Evolutionary conservation across 2,113 vertebrate species (phyloP).

Genomic region (Ranitomeya variabilis): DNA sequence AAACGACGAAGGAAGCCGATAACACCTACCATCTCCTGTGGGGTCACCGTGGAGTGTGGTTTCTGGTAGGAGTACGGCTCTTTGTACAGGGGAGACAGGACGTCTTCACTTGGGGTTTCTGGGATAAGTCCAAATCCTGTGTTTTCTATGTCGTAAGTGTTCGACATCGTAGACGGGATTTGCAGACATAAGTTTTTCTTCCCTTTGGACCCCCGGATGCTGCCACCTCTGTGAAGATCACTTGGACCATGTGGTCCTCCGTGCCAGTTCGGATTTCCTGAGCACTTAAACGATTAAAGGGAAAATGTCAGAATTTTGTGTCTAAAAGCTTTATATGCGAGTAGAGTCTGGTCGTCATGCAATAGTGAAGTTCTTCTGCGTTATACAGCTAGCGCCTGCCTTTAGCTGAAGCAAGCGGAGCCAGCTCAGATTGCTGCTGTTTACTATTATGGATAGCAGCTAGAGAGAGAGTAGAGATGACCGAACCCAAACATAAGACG

Average conservation of each 20-base stretch:
- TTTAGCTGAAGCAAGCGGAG: no score
- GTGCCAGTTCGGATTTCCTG: conserved; percentile 34
- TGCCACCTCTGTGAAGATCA: conserved; percentile 71
- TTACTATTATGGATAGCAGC: no score
- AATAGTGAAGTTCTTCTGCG: neutral
- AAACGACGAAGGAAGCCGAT: neutral
- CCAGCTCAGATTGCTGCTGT: no score
- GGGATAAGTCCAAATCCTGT: conserved; percentile 41
- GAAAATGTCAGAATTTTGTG: neutral
- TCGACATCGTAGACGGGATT: conserved; percentile 64
- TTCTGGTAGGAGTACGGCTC: conserved; percentile 69
- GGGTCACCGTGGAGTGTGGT: neutral
- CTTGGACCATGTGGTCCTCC: neutral
- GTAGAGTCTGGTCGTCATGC: neutral
- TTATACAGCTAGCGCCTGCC: no score
- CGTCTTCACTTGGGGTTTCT: conserved; percentile 23
- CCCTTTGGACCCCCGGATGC: conserved; percentile 73
- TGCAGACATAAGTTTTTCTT: conserved; percentile 63
- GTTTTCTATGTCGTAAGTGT: conserved; percentile 54
- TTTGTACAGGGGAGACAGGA: conserved; percentile 74
- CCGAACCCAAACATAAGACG: no score
- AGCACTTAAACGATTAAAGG: conserved; percentile 67
- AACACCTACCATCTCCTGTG: neutral
- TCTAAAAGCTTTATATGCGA: neutral
- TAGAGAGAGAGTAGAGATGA: no score